Conservation (phyloP, 2,888 invertebrate species). For the Platynereis dumerilii region DNA sequence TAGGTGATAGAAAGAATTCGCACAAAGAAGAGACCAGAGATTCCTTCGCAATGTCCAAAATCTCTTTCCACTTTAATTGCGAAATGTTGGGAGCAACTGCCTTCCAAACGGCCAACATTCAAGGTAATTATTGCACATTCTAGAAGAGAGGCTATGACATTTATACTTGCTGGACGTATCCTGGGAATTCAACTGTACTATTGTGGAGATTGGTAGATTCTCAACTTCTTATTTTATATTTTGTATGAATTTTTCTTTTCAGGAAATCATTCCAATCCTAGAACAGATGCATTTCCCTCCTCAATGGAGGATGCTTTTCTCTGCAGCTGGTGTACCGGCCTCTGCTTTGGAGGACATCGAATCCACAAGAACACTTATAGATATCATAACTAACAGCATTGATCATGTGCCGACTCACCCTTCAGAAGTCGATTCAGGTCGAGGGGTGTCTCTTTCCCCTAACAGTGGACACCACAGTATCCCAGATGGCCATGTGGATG, state of each 20-base stretch:
- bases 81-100: conserved; percentile 52
- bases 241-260: conserved; percentile 27
- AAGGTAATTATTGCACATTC: conserved; percentile 48
- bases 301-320: conserved; percentile 50
- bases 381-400: conserved; percentile 46
- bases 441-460: conserved; percentile 12
- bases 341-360: conserved; percentile 48
- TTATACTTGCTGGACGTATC: no score
- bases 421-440: conserved; percentile 13
- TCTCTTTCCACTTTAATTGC: conserved; percentile 45
- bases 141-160: no score
- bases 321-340: conserved; percentile 47
- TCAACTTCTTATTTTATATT: no score
- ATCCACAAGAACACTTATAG: conserved; percentile 50
- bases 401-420: conserved; percentile 15
- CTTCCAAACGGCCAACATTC: conserved; percentile 50
- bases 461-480: not conserved
- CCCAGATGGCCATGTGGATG: not conserved
- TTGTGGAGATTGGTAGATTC: no score
- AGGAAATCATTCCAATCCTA: conserved; percentile 48
- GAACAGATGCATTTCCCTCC: conserved; percentile 50
- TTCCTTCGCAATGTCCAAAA: conserved; percentile 48
- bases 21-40: conserved; percentile 46
- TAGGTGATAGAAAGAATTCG: conserved; percentile 53
- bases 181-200: no score